Percentiles rank a stretch among this genome's conserved stretches.
phyloP scores from a whole-genome alignment of 2,113 vertebrate genomes.

The Epinephelus fuscoguttatus region DNA sequence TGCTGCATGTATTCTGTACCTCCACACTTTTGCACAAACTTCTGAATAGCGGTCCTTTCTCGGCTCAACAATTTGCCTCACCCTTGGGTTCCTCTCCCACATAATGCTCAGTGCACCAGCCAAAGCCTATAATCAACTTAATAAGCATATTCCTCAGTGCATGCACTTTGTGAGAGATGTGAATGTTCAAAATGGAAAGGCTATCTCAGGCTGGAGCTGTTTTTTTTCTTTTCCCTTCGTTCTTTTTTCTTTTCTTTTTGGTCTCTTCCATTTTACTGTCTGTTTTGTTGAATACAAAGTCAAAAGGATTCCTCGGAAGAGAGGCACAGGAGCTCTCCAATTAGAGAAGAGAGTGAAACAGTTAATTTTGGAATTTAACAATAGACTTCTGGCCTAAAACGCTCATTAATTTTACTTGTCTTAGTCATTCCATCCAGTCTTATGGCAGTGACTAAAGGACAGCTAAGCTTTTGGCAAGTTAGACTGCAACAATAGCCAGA shows the following conservation, averaged over 20 bases:
- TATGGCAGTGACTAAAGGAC: constrained; percentile 5
- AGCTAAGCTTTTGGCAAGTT: constrained; percentile 38
- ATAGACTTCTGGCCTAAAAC: constrained; percentile 23
- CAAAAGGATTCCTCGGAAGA: not conserved
- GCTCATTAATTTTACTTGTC: constrained; percentile 1
- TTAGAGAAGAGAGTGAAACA: not conserved
- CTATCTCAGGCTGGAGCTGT: constrained; percentile 12
- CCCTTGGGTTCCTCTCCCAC: constrained; percentile 67
- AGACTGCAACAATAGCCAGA: constrained; percentile 6
- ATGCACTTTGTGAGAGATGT: constrained; percentile 46
- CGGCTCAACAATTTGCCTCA: constrained; percentile 65
- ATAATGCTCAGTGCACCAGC: constrained; percentile 68
- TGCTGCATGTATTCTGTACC: constrained; percentile 11
- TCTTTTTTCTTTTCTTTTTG: not conserved
- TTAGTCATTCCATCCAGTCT: constrained; percentile 7
- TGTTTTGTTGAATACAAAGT: constrained; percentile 8
- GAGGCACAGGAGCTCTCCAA: not conserved
- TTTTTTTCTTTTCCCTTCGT: not conserved
- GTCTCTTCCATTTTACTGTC: not conserved
- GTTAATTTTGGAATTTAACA: constrained; percentile 15
- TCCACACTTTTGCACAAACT: constrained; percentile 27
- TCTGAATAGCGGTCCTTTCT: constrained; percentile 43
- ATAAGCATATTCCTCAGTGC: constrained; percentile 63
- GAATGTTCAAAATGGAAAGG: constrained; percentile 48
- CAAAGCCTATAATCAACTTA: constrained; percentile 77